Base-by-base conservation (phyloP, 2,797 vertebrate genomes). In the Urosaurus nigricauda region DNA sequence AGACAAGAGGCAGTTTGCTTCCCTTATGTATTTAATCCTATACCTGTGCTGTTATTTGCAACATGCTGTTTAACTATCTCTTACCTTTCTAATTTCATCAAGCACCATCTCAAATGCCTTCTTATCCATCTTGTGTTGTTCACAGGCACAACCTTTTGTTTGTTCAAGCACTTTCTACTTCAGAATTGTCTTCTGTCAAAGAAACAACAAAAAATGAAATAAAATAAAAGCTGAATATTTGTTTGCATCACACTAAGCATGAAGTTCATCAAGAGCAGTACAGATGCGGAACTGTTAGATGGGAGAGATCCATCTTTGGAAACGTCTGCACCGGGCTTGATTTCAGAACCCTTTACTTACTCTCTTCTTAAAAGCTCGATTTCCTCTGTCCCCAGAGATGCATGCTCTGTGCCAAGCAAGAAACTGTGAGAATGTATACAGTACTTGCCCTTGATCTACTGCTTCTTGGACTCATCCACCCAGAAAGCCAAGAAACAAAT, bases 81-180 rank as follows among this genome's bases (percentile, higher is more conserved):
- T 89, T 83, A 89, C 88, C 88, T 77, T 89, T 82, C 88, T 86
- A 68, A 89, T 89, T 89, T 89, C 88, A 78, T 89, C 88, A 83
- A 89, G 88, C 73, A 89, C 88, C 80, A 82, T 89, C 71, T 89
- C 88, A 89, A 89, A 89, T 70, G 88, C 88, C 43, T 89, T 89
- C 53, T 89, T 89, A 70, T 89, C 88, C 88, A 89, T 89, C 29
- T 83, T 83, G 79, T 43, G 68, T 80, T 80, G 65, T 85, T 80
- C 88, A 73, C 58, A 6, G 78, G 4, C 7, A 14, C 14, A 74
- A 53, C 5, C 29, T 40, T 60, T 56, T 43, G 58, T 70, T 51
- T 79, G 82, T 89, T 40, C 47, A 70, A 84, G 29, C 47, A 86
- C 71, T 53, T 60, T 74, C 85, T 83, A 77, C 6, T 83, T 84